A percentile compares a stretch with the other conserved stretches of the same genome.
Conservation (phyloP, 2,888 invertebrate species). For the Eupithecia subfuscata region DNA sequence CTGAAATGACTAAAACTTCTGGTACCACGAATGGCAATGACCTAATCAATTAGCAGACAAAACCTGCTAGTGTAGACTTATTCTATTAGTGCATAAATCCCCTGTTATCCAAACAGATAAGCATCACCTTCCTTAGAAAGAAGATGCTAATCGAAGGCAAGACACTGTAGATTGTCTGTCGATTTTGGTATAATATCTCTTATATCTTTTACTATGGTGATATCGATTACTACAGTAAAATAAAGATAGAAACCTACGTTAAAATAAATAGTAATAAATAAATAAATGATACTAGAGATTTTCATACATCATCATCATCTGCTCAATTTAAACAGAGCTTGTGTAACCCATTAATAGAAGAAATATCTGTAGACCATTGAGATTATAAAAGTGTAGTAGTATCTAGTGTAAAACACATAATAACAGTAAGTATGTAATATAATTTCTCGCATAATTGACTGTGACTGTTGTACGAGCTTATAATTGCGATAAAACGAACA, state of each 20-base stretch:
- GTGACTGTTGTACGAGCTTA: slow-evolving; percentile 51
- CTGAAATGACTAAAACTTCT: background rate
- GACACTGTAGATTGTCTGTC: too few relatives aligned
- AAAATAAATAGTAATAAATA: background rate
- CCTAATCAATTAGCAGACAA: slow-evolving; percentile 2
- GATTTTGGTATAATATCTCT: too few relatives aligned
- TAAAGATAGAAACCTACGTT: background rate
- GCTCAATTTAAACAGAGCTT: background rate
- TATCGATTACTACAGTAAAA: background rate
- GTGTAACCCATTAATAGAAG: background rate
- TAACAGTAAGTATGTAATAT: slow-evolving; percentile 20
- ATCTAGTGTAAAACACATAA: background rate
- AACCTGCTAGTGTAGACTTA: slow-evolving; percentile 23
- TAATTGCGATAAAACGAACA: slow-evolving; percentile 40
- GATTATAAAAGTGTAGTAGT: background rate
- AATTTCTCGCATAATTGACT: slow-evolving; percentile 30
- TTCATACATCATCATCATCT: background rate
- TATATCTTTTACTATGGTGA: background rate
- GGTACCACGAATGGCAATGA: background rate
- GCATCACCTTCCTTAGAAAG: slow-evolving; percentile 10
- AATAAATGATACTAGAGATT: background rate
- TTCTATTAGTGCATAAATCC: slow-evolving; percentile 19
- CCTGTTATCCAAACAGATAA: slow-evolving; percentile 25
- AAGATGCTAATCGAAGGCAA: slow-evolving; percentile 9
- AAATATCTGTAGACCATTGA: background rate